These are phyloP conservation scores for Neelides folsomi DNA, from an alignment of 2,888 invertebrate genomes.

Conservation along the genomic window DNA sequence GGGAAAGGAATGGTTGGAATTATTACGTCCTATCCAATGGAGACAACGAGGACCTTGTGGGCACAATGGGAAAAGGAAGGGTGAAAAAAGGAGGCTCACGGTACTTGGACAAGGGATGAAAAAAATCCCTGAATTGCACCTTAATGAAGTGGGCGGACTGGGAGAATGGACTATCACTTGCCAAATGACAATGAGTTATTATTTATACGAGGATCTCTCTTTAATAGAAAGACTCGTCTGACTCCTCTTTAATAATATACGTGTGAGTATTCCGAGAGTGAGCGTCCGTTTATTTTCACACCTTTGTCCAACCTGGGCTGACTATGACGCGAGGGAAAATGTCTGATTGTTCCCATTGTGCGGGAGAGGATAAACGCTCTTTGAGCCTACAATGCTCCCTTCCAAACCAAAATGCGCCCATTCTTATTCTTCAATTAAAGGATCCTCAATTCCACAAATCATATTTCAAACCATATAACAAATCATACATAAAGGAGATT, in stretches of 20 bases:
- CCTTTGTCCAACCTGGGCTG: conserved; percentile 14
- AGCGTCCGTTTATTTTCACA: conserved; percentile 18
- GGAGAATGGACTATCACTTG: conserved; percentile 20
- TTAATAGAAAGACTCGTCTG: not conserved
- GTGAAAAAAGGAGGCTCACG: not conserved
- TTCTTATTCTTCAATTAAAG: conserved; percentile 12
- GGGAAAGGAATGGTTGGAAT: not conserved
- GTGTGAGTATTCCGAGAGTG: not conserved
- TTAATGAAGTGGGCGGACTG: conserved; percentile 26
- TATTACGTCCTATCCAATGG: not conserved
- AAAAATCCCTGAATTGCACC: conserved; percentile 18
- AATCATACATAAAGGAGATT: no score
- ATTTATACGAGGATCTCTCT: conserved; percentile 21
- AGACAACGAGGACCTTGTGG: not conserved
- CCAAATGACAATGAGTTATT: conserved; percentile 32
- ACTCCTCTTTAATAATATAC: not conserved
- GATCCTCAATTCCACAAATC: not conserved
- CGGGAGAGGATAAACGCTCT: conserved; percentile 13
- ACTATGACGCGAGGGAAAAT: not conserved
- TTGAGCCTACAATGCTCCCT: conserved; percentile 9
- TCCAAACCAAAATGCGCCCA: conserved; percentile 10
- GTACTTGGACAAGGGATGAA: not conserved
- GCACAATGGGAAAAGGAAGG: not conserved
- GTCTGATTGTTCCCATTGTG: conserved; percentile 22
- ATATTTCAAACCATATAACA: no score